phyloP scores from a whole-genome alignment of 1,140 invertebrate genomes.

The Eueides isabella region DNA sequence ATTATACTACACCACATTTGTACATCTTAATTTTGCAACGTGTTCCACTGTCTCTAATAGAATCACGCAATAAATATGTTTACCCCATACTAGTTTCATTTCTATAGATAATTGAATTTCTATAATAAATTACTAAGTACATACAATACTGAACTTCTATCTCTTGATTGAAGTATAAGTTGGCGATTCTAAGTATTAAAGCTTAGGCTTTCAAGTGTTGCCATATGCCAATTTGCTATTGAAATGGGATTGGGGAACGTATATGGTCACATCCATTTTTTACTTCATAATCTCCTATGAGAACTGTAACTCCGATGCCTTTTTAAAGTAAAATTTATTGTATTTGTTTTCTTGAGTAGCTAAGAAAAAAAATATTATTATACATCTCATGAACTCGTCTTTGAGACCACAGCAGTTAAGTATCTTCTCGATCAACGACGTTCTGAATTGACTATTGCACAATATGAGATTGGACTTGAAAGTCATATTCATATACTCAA shows the following conservation, averaged over 20 bases:
- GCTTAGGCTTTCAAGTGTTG: constrained; percentile 3
- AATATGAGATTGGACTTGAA: no score
- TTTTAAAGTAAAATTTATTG: background rate
- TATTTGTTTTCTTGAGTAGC: background rate
- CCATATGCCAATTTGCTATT: constrained; percentile 6
- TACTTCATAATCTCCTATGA: background rate
- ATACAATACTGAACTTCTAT: background rate
- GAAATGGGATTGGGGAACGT: background rate
- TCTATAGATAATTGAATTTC: background rate
- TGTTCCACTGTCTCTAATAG: constrained; percentile 7
- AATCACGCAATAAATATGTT: constrained; percentile 12
- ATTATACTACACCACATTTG: constrained; percentile 33
- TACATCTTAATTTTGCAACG: constrained; percentile 23
- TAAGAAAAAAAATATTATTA: no score
- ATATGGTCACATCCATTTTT: background rate
- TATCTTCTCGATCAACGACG: no score
- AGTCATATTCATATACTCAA: no score
- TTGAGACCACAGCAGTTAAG: no score
- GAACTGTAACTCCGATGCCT: background rate
- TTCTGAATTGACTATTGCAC: no score
- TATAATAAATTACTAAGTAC: background rate
- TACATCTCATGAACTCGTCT: no score
- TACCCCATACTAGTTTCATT: background rate
- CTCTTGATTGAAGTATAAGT: background rate
- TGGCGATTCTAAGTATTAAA: background rate